phyloP scores from a whole-genome alignment of 2,113 vertebrate species.

The Hipposideros armiger region DNA sequence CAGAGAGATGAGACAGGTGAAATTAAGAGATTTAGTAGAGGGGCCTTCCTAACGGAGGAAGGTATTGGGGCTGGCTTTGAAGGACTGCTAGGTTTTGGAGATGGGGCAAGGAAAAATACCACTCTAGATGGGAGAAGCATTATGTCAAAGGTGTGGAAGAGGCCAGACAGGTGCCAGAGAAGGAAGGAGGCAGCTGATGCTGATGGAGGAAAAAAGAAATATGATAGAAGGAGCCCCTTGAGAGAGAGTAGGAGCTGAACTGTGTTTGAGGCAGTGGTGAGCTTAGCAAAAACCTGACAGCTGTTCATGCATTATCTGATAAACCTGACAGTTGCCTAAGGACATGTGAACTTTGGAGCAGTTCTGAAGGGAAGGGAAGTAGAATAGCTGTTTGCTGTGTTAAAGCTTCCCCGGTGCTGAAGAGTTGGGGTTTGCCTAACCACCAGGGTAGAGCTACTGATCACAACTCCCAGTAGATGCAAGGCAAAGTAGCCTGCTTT shows the following conservation, averaged over 20 bases:
- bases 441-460: not conserved
- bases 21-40: not conserved
- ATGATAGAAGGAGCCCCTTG: not conserved
- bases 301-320: slow-evolving; percentile 45
- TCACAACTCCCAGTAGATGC: not conserved
- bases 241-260: not conserved
- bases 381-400: not conserved
- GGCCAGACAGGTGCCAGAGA: not conserved
- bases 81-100: not conserved
- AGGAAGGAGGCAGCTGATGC: not conserved
- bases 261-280: slow-evolving; percentile 42
- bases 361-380: slow-evolving; percentile 11
- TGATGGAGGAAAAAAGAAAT: not conserved
- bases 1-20: not conserved
- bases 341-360: slow-evolving; percentile 27
- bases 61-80: not conserved
- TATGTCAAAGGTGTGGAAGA: not conserved
- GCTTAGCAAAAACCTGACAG: slow-evolving; percentile 48
- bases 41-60: not conserved
- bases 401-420: not conserved
- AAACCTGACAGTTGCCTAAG: slow-evolving; percentile 63
- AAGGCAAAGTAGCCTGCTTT: not conserved
- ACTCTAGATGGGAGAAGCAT: not conserved
- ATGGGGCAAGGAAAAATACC: not conserved
- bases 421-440: not conserved